Evolutionary conservation across 2,797 vertebrate species (phyloP), one percentile per base, ranked within the genome.

Genomic region (Phalanger gymnotis): DNA sequence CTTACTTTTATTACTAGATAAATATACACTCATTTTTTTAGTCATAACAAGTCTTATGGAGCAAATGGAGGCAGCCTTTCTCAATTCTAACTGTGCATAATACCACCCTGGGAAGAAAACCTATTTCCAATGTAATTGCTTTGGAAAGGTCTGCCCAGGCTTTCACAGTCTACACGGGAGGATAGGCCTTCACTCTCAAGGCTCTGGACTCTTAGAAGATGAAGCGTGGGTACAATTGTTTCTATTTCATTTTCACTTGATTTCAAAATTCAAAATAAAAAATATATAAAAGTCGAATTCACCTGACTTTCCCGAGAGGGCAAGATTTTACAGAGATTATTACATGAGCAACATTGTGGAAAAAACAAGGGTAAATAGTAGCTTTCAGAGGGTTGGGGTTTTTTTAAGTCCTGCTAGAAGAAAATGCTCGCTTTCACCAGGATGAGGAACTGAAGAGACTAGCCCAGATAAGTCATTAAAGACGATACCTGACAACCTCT

Each of bases 91-190:
- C 94, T 51, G 51, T 2, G 55, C 25, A 25, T 31, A 22, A 40
- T 7, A 28, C 30, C 53, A 53, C 53, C 55, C 30, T 55, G 89
- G 81, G 81, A 22, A 90, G 14, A 58, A 92, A 96, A 94, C 7
- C 56, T 40, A 91, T 56, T 91, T 92, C 25, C 47, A 92, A 94
- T 14, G 34, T 73, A 73, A 94, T 31, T n/a, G 73, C 54, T 81
- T 31, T 57, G 92, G 34, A 95, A 95, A 92, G 92, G 51, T 89
- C 13, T 89, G 11, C 30, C 56, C 58, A 61, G 58, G 58, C 58
- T 14, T 34, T 61, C 31, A 61, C 58, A 16, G 58, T 34, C 58
- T 14, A 34, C 58, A 61, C 5, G 13, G 31, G 13, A 61, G 0
- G 3, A 16, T 0, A 31, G 27, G 28, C 28, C 57, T 30, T 22